Conservation (phyloP, 1,140 invertebrate species). For the Atta texana region DNA sequence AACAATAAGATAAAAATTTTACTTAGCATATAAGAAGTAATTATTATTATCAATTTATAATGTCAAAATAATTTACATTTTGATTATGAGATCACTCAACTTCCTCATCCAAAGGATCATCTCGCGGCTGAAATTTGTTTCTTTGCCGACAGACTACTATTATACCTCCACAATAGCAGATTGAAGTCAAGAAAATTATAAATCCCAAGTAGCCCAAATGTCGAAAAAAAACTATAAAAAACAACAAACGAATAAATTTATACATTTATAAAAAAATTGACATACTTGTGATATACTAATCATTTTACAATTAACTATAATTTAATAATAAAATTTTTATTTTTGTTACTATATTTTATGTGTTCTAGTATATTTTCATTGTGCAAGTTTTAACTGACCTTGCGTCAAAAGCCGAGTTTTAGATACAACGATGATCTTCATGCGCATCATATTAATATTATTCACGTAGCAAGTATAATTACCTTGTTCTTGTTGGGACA, state of each 20-base stretch:
- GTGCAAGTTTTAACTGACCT: conserved; percentile 77
- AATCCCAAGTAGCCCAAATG: conserved; percentile 87
- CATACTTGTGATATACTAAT: neutral
- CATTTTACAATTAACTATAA: conserved; percentile 6
- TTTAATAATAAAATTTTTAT: neutral
- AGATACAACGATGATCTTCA: conserved; percentile 84
- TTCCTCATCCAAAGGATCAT: neutral
- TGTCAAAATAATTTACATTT: neutral
- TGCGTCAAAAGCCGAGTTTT: conserved; percentile 83
- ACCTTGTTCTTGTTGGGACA: conserved; percentile 86
- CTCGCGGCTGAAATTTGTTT: conserved; percentile 67
- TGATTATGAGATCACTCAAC: neutral
- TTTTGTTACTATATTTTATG: neutral
- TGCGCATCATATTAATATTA: conserved; percentile 85
- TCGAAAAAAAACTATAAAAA: conserved; percentile 85
- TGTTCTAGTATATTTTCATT: neutral
- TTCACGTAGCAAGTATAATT: conserved; percentile 88
- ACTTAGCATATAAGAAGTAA: neutral
- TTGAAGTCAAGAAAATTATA: conserved; percentile 85
- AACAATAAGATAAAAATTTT: neutral
- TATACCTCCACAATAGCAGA: conserved; percentile 87
- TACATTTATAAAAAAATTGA: conserved; percentile 3
- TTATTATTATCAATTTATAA: neutral
- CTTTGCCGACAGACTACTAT: conserved; percentile 82
- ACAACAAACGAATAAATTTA: conserved; percentile 1